Base-by-base conservation (phyloP, 2,888 invertebrate genomes). In the Zaprionus bogoriensis region DNA sequence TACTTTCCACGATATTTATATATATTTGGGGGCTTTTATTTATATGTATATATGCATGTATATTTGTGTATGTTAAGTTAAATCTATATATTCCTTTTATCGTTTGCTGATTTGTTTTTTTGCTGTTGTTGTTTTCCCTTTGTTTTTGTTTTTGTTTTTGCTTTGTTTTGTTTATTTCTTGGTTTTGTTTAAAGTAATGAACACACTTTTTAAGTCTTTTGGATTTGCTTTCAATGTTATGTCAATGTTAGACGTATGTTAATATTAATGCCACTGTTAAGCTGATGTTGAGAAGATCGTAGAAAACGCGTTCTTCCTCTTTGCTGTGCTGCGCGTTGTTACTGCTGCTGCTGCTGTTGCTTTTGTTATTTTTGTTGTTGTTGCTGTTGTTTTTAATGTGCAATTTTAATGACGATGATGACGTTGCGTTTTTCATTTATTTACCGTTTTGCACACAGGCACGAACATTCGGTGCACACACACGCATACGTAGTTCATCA, bases 131-230 rank as follows among this genome's bases (percentile, higher is more conserved):
- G 23, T 25, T 14, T 36, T 19, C 22, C 48, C 38, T 4, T 36
- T 52, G 17, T 51, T 54, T 53, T 59, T 7, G 10, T 64, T 84
- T 80, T 51, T 25, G 38, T 28, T 61, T 32, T 44, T 42, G 23
- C n/a, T 51, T 25, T 44, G 28, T 61, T 32, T 44, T 42, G 23
- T 25, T 14, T 36, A 19, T 25, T 53, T 42, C 5, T 36, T 52
- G 17, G 47, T 54, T 53, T 59, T 7, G 10, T 64, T 84, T 80
- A 87, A 84, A 75, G 84, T 87, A 87, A 82, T 82, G 82, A 82
- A 82, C 82, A 82, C 82, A 84, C 67, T 60, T 73, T 53, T 68
- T 36, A 75, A 82, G 87, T 87, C 87, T 86, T 82, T 86, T 87
- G 67, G 30, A 57, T 55, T 75, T 67, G 60, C 75, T 74, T 64